Conservation (phyloP, 2,888 invertebrate genomes). For the Mesoligia furuncula region DNA sequence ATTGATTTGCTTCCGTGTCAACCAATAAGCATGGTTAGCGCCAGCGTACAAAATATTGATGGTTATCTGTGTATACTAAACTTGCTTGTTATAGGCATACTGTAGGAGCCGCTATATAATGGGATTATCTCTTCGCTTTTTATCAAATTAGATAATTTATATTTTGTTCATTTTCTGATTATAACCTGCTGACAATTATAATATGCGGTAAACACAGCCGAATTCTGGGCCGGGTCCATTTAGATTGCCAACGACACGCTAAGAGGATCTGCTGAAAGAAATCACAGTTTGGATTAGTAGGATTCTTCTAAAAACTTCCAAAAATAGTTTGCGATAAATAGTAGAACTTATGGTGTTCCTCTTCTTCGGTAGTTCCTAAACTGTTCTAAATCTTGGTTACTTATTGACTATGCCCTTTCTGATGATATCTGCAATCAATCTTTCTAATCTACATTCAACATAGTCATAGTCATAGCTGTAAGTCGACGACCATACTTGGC, state of each 20-base stretch:
- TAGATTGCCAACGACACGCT: not conserved
- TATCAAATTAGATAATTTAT: not conserved
- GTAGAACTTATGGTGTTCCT: not conserved
- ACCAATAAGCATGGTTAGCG: conserved; percentile 39
- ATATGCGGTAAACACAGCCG: not conserved
- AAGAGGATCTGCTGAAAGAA: not conserved
- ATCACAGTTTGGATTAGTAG: not conserved
- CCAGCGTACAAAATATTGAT: conserved; percentile 8
- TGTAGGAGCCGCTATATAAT: not conserved
- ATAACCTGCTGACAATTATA: not conserved
- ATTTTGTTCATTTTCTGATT: not conserved
- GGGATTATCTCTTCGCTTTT: not conserved
- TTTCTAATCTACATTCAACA: conserved; percentile 35
- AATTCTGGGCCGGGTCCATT: not conserved
- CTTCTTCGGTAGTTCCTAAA: not conserved
- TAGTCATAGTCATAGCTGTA: conserved; percentile 31
- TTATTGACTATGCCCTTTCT: not conserved
- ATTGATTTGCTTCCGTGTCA: conserved; percentile 31
- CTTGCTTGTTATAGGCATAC: not conserved
- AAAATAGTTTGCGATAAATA: not conserved
- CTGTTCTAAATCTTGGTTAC: not conserved
- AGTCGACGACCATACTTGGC: conserved; percentile 51
- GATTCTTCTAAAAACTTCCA: not conserved
- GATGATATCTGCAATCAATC: conserved; percentile 41
- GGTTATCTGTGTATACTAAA: not conserved